These are phyloP conservation scores for Poeciliopsis gracilis DNA, from an alignment of 2,797 vertebrate genomes.

Conservation along the genomic window DNA sequence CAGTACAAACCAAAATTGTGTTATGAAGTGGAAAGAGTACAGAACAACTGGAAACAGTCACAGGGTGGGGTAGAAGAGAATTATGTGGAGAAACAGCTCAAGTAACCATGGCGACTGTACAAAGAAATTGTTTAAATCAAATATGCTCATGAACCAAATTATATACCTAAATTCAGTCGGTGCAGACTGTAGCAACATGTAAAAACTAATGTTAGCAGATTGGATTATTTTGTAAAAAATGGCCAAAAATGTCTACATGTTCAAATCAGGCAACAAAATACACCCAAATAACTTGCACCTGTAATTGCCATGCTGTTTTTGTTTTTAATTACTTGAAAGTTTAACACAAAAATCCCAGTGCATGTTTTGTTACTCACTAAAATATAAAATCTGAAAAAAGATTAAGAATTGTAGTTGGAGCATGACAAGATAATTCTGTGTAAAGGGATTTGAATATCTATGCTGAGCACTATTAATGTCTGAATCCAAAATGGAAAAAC, in stretches of 20 bases:
- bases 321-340: not conserved
- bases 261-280: not conserved
- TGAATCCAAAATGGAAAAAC: not conserved
- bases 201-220: not conserved
- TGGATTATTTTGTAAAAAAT: not conserved
- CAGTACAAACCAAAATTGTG: not conserved
- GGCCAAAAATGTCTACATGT: not conserved
- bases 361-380: not conserved
- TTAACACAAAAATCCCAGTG: not conserved
- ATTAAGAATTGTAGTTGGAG: not conserved
- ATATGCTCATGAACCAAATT: not conserved
- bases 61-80: not conserved
- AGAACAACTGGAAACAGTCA: not conserved
- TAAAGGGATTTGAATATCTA: not conserved
- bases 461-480: not conserved
- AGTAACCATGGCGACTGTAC: not conserved
- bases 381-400: not conserved
- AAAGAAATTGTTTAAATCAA: not conserved
- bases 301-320: not conserved
- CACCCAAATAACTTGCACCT: not conserved
- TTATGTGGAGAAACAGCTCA: not conserved
- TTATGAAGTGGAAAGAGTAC: not conserved
- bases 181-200: not conserved
- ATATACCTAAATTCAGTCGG: not conserved
- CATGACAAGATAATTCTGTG: not conserved